These are phyloP conservation scores for Zaprionus africanus DNA, from an alignment of 1,140 invertebrate species.

Conservation along the genomic window DNA sequence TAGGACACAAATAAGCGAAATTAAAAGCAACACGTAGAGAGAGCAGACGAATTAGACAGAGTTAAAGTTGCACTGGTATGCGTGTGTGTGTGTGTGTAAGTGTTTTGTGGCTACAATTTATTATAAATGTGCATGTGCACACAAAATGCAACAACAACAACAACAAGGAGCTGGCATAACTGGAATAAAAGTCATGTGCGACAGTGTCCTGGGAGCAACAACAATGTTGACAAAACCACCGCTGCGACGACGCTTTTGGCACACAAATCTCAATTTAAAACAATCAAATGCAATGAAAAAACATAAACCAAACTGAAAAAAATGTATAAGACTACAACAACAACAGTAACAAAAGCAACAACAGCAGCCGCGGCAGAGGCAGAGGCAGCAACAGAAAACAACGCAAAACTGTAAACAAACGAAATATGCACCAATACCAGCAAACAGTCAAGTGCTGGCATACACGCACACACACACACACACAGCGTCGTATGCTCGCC, in stretches of 20 bases:
- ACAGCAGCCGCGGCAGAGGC: constrained; percentile 4
- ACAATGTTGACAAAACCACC: constrained; percentile 33
- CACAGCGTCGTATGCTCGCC: neutral
- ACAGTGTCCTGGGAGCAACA: constrained; percentile 35
- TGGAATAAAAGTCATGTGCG: constrained; percentile 26
- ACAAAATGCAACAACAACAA: constrained; percentile 29
- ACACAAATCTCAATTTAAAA: constrained; percentile 80
- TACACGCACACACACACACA: constrained; percentile 20
- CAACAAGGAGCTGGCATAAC: neutral
- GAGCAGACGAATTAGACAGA: constrained; percentile 25
- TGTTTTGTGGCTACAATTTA: constrained; percentile 32
- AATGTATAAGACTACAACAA: constrained; percentile 22
- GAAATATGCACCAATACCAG: constrained; percentile 54
- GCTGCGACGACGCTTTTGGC: constrained; percentile 55
- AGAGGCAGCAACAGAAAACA: constrained; percentile 35
- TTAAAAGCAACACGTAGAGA: constrained; percentile 38
- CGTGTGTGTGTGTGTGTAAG: neutral
- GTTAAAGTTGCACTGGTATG: constrained; percentile 27
- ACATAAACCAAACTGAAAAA: constrained; percentile 50
- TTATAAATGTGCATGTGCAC: constrained; percentile 43
- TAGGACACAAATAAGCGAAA: constrained; percentile 31
- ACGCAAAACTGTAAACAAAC: constrained; percentile 67
- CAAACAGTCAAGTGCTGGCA: constrained; percentile 33
- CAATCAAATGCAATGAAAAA: constrained; percentile 76
- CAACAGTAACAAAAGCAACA: constrained; percentile 17